phyloP scores from a whole-genome alignment of 2,113 vertebrate genomes.

The Brienomyrus brachyistius region DNA sequence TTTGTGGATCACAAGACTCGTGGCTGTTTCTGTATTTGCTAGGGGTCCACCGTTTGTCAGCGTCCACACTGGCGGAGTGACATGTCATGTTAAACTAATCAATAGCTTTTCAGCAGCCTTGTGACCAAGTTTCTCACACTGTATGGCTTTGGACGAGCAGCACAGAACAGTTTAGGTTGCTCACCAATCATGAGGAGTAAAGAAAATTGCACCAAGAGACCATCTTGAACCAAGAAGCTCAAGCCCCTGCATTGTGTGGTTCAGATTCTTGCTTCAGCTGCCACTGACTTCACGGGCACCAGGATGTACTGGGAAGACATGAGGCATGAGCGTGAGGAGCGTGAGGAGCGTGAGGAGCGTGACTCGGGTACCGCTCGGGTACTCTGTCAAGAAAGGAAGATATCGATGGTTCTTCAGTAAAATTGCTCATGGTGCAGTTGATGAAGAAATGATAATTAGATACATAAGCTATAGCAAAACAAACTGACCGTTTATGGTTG shows the following conservation, averaged over 20 bases:
- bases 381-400: not conserved
- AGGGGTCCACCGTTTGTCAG: not conserved
- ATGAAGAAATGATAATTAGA: not conserved
- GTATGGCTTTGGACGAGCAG: not conserved
- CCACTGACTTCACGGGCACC: not conserved
- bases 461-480: not conserved
- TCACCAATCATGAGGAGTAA: slow-evolving; percentile 27
- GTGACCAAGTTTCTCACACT: not conserved
- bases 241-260: not conserved
- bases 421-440: not conserved
- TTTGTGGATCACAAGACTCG: not conserved
- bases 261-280: not conserved
- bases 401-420: not conserved
- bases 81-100: not conserved
- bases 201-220: not conserved
- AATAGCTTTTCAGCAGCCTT: not conserved
- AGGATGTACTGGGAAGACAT: not conserved
- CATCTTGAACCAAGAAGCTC: not conserved
- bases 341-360: not conserved
- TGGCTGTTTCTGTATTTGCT: not conserved
- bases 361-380: not conserved
- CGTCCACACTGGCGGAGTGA: not conserved
- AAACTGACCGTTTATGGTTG: not conserved
- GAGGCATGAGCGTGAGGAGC: too few species aligned
- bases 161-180: slow-evolving; percentile 27